Conservation (phyloP, 53 echinoderm and acorn worm species). For the Arbacia lixula region DNA sequence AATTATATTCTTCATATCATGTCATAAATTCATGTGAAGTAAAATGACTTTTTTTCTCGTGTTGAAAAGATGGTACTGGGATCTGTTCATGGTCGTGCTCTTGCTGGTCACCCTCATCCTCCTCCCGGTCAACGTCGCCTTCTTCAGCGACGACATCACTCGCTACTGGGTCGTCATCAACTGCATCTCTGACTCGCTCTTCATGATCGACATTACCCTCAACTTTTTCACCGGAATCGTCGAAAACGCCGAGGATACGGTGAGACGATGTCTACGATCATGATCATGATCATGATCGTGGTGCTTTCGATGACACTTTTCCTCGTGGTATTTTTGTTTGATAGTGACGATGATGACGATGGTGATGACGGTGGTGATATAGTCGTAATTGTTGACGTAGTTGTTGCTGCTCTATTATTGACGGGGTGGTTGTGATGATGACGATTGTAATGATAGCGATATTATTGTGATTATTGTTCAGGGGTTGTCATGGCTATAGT, state of each 20-base stretch:
- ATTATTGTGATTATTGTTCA: background rate
- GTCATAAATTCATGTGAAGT: too few relatives aligned
- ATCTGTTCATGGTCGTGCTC: conserved; percentile 88
- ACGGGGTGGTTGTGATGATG: conserved; percentile 20
- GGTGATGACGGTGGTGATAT: background rate
- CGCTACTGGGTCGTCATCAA: conserved; percentile 77
- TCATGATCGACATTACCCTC: conserved; percentile 86
- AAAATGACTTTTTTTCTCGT: too few relatives aligned
- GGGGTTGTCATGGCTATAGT: too few relatives aligned
- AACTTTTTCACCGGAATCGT: conserved; percentile 93
- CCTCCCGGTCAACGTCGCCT: conserved; percentile 95
- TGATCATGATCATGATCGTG: background rate
- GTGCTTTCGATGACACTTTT: background rate
- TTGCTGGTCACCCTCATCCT: conserved; percentile 81
- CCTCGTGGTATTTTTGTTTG: background rate
- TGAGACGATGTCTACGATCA: conserved; percentile 6
- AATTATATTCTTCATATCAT: too few relatives aligned
- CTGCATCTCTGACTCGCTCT: conserved; percentile 88
- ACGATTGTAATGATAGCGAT: background rate
- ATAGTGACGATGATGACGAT: background rate
- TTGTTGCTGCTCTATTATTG: too few relatives aligned
- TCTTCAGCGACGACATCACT: conserved; percentile 87
- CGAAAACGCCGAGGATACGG: conserved; percentile 75
- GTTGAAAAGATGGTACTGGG: conserved; percentile 99
- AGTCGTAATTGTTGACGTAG: too few relatives aligned